These are phyloP conservation scores for Pyrocoelia pectoralis DNA, from an alignment of 2,888 invertebrate genomes.

Conservation along the genomic window DNA sequence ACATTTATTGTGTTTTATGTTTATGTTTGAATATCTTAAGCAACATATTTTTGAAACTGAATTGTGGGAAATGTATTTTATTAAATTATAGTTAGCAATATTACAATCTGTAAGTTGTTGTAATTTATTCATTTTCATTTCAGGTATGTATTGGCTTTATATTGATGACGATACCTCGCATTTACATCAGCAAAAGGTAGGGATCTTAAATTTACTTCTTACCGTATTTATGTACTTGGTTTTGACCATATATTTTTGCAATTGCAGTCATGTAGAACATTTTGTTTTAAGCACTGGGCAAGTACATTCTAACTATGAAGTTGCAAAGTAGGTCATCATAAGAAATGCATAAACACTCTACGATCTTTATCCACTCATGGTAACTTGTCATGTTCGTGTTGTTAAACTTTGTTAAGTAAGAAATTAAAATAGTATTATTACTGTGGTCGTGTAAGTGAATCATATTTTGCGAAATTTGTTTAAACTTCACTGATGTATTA, in stretches of 20 bases:
- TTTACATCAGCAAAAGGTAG: neutral
- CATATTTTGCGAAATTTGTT: neutral
- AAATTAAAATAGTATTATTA: conserved; percentile 6
- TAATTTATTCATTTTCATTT: conserved; percentile 14
- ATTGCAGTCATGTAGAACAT: conserved; percentile 23
- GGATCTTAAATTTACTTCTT: neutral
- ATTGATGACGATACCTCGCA: conserved; percentile 1
- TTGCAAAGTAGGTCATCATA: conserved; percentile 23
- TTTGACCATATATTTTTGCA: conserved; percentile 17
- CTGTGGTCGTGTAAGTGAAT: neutral
- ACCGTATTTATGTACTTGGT: conserved; percentile 8
- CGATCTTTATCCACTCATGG: conserved; percentile 12
- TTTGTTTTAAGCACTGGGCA: conserved; percentile 16
- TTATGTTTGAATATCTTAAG: conserved; percentile 25
- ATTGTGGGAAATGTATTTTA: conserved; percentile 12
- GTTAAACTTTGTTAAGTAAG: neutral
- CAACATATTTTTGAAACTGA: conserved; percentile 12
- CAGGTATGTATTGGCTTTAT: conserved; percentile 4
- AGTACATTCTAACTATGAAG: conserved; percentile 20
- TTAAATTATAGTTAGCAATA: conserved; percentile 4
- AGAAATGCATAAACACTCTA: conserved; percentile 18
- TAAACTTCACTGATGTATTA: neutral
- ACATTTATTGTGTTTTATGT: conserved; percentile 28
- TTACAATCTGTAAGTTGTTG: conserved; percentile 7
- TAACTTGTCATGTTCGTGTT: conserved; percentile 12